A percentile compares a stretch with the other conserved stretches of the same genome.
Evolutionary conservation across 1,140 invertebrate genomes (phyloP).

Genomic region (Drosophila ercepeae): DNA sequence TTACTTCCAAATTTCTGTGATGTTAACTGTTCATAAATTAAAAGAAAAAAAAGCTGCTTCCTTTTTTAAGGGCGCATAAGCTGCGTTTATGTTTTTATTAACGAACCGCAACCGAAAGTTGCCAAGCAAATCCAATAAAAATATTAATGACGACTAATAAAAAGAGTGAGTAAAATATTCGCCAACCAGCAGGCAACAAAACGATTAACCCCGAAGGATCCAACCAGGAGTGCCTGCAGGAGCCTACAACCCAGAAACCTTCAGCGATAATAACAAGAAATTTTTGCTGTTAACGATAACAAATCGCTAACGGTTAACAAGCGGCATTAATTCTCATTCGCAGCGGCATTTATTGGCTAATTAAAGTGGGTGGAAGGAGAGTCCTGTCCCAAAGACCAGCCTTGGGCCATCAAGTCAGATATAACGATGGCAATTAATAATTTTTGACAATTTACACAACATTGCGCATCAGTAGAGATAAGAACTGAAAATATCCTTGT

Average conservation of each 20-base stretch:
- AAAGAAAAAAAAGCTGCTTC: conserved; percentile 7
- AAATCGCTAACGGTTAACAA: conserved; percentile 75
- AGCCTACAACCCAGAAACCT: conserved; percentile 37
- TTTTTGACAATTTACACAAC: conserved; percentile 83
- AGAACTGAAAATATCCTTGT: conserved; percentile 35
- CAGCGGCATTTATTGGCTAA: conserved; percentile 75
- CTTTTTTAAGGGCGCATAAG: conserved; percentile 18
- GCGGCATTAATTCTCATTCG: conserved; percentile 78
- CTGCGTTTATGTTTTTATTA: conserved; percentile 71
- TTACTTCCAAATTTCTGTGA: not conserved
- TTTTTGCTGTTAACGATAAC: conserved; percentile 72
- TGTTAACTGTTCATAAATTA: conserved; percentile 19
- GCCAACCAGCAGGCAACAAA: conserved; percentile 59
- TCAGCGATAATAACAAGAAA: conserved; percentile 44
- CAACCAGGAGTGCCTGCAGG: conserved; percentile 6
- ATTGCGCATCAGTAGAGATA: conserved; percentile 45
- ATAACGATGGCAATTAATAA: conserved; percentile 80
- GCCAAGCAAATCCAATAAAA: conserved; percentile 62
- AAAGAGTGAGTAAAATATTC: conserved; percentile 41
- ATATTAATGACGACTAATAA: conserved; percentile 73
- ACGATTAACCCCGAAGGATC: conserved; percentile 66
- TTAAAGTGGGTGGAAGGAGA: conserved; percentile 48
- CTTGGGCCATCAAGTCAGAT: conserved; percentile 23
- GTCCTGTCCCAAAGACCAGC: conserved; percentile 11
- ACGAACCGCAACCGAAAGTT: conserved; percentile 57